These are phyloP conservation scores for Darevskia nairensis DNA, from an alignment of 2,797 vertebrate genomes.

Conservation along the genomic window DNA sequence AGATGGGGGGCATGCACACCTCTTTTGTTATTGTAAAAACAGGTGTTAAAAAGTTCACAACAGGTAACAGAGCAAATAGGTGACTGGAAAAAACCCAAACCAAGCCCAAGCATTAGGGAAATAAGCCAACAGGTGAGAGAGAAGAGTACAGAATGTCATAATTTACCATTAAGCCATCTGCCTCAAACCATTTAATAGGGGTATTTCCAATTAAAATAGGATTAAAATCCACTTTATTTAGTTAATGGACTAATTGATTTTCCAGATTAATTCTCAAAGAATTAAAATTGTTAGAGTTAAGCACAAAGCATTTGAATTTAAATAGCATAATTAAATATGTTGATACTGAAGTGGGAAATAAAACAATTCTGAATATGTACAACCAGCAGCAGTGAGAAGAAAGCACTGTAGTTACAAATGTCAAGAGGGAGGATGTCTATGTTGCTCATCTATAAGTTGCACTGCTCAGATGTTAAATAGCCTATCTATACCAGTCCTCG, in stretches of 20 bases:
- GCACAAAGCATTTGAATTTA: not conserved
- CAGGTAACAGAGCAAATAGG: not conserved
- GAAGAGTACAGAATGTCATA: not conserved
- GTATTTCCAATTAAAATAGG: constrained; percentile 3
- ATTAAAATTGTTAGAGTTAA: not conserved
- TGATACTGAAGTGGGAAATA: not conserved
- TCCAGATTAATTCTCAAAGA: not conserved
- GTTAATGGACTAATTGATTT: constrained; percentile 3
- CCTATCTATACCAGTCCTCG: not conserved
- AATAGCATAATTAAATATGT: not conserved
- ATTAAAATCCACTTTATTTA: not conserved
- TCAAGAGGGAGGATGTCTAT: not conserved
- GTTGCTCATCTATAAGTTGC: not conserved
- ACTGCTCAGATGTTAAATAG: not conserved
- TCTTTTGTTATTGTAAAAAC: not conserved
- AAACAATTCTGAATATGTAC: not conserved
- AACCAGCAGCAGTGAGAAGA: not conserved
- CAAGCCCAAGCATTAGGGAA: not conserved
- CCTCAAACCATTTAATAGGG: not conserved
- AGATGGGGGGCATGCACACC: too few relatives aligned
- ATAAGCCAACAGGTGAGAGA: not conserved
- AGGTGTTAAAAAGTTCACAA: not conserved
- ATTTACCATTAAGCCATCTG: not conserved
- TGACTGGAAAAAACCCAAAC: not conserved
- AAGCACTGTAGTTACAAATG: not conserved